Percentiles rank a stretch among this genome's conserved stretches.
Conservation (phyloP, 2,888 invertebrate species). For the Acanthoscelides obtectus region DNA sequence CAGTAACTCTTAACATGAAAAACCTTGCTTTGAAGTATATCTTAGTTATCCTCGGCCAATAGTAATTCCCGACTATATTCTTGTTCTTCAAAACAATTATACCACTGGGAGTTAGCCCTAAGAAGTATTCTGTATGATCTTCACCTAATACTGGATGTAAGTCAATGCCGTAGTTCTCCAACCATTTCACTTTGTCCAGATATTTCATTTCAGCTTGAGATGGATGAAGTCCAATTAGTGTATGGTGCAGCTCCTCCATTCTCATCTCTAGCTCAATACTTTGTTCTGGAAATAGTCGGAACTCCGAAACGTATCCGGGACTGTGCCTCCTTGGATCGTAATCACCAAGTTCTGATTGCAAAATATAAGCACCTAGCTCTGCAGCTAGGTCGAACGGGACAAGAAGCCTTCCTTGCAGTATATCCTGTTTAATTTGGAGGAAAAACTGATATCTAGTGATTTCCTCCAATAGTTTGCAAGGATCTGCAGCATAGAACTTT, state of each 20-base stretch:
- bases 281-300: slow-evolving; percentile 88
- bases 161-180: slow-evolving; percentile 98
- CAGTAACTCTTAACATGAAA: slow-evolving; percentile 93
- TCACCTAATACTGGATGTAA: slow-evolving; percentile 94
- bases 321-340: slow-evolving; percentile 85
- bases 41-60: slow-evolving; percentile 96
- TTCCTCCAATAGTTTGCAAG: slow-evolving; percentile 92
- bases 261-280: slow-evolving; percentile 83
- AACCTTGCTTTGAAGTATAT: slow-evolving; percentile 94
- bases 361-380: slow-evolving; percentile 86
- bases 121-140: slow-evolving; percentile 93
- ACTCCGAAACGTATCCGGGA: slow-evolving; percentile 90
- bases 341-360: slow-evolving; percentile 95
- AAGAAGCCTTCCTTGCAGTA: slow-evolving; percentile 88
- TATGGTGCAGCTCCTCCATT: slow-evolving; percentile 84
- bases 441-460: slow-evolving; percentile 92
- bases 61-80: slow-evolving; percentile 95
- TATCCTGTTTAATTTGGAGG: slow-evolving; percentile 94
- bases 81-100: slow-evolving; percentile 92
- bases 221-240: slow-evolving; percentile 84
- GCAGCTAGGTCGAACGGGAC: slow-evolving; percentile 87
- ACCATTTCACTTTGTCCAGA: slow-evolving; percentile 96
- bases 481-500: slow-evolving; percentile 96
- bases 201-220: slow-evolving; percentile 91
- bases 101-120: slow-evolving; percentile 90